These are phyloP conservation scores for Ametastegia equiseti DNA, from an alignment of 2,888 invertebrate genomes.

Conservation along the genomic window DNA sequence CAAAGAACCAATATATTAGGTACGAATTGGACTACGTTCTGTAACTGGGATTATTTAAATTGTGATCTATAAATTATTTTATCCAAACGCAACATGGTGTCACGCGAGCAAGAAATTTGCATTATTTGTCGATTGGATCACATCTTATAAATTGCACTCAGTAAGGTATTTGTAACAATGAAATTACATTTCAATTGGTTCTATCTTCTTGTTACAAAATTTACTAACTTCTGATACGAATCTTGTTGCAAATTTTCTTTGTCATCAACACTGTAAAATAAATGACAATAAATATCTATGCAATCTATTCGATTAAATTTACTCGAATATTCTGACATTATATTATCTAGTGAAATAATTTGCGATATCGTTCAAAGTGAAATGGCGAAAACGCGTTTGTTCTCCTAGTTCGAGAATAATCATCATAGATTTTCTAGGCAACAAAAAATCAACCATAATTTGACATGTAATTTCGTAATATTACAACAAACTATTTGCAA, in stretches of 20 bases:
- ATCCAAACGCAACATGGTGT: constrained; percentile 25
- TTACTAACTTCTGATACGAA: background rate
- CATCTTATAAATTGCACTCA: constrained; percentile 22
- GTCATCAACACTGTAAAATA: background rate
- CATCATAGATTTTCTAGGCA: background rate
- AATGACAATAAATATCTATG: constrained; percentile 6
- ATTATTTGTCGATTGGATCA: constrained; percentile 14
- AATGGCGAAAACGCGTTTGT: too few relatives aligned
- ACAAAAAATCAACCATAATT: background rate
- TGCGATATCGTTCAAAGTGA: too few relatives aligned
- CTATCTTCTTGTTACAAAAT: background rate
- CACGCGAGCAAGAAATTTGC: constrained; percentile 13
- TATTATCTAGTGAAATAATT: background rate
- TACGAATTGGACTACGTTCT: constrained; percentile 96
- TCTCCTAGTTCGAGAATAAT: too few relatives aligned
- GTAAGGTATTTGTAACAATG: constrained; percentile 21
- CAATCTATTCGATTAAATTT: background rate
- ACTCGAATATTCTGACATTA: background rate
- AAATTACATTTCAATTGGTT: constrained; percentile 10
- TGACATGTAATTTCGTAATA: constrained; percentile 10
- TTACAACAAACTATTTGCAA: constrained; percentile 18
- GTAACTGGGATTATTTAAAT: constrained; percentile 76
- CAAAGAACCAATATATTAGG: constrained; percentile 94
- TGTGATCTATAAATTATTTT: constrained; percentile 22
- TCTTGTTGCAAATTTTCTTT: background rate